Base-by-base conservation (phyloP, 2,797 vertebrate genomes). In the Epinephelus awoara region DNA sequence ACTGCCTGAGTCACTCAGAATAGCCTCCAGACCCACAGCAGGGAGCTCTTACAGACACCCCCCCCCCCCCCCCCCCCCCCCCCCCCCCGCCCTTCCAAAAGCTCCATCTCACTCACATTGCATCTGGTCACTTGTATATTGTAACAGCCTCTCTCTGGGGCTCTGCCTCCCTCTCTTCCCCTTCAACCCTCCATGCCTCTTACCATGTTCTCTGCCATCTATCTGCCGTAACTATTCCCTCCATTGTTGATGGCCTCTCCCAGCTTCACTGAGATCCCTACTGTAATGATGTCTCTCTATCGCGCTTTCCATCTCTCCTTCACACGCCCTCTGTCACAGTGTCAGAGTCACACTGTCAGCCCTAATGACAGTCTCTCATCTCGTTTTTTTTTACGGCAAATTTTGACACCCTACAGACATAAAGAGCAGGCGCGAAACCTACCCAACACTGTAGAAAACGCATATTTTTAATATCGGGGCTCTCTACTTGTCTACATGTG, bases 101-200 rank as follows among this genome's bases (percentile, higher is more conserved):
- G 47, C 69, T 34, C 50, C 44, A 58, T 74, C 54, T 73, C 55
- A 11, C 44, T 87, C 66, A 42, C 64, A 46, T 38, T 78, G 72
- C 82, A 79, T 82, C 82, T 77, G 79, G 77, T 89, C 84, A 84
- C 82, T 78, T 72, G 56, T 64, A 78, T 44, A 70, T 44, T 56
- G 18, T 42, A 69, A 65, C 67, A 75, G 68, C 34, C 44, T 77
- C 63, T 78, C 62, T 79, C 69, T 70, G 66, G 44, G 62, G n/a
- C 57, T 81, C 52, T 72, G 25, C 44, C 49, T 63, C 11, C 55
- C 58, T 59, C 61, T 44, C 46, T 55, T 57, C 52, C 27, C 25
- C 55, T 27, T 62, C 52, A 40, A 55, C 46, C 23, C 69, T 77
- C 40, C 10, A 50, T 21, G 11, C 34, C 55, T 82, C 71, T 62